These are phyloP conservation scores for Drosophila imparisetae DNA, from an alignment of 2,888 invertebrate genomes.

Conservation along the genomic window DNA sequence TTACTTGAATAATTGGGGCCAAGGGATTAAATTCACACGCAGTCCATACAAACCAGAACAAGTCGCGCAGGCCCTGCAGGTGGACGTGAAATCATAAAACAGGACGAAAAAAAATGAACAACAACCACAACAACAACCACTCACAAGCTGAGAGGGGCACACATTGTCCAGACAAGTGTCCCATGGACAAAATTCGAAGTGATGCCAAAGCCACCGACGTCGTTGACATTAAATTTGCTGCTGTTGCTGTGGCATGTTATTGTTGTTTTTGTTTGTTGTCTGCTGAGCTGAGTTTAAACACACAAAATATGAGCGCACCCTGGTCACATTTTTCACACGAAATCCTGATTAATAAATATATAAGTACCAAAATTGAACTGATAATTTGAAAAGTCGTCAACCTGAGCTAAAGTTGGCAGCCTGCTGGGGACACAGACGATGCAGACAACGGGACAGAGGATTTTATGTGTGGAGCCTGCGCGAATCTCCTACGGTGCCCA, in stretches of 20 bases:
- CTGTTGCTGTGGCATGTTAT: constrained; percentile 48
- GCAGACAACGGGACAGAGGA: constrained; percentile 38
- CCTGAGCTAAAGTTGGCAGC: constrained; percentile 63
- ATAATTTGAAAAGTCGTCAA: constrained; percentile 80
- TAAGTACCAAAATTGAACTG: constrained; percentile 74
- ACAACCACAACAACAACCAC: background rate
- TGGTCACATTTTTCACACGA: constrained; percentile 83
- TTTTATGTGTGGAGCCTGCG: constrained; percentile 65
- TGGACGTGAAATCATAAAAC: constrained; percentile 43
- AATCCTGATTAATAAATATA: constrained; percentile 78
- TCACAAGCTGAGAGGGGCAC: constrained; percentile 28
- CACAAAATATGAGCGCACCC: constrained; percentile 62
- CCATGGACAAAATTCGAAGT: constrained; percentile 60
- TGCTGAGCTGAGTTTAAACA: constrained; percentile 67
- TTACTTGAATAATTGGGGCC: constrained; percentile 83
- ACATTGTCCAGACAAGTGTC: constrained; percentile 32
- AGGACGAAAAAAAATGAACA: constrained; percentile 25
- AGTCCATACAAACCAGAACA: constrained; percentile 34
- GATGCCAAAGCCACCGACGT: constrained; percentile 81
- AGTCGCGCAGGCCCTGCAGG: constrained; percentile 64
- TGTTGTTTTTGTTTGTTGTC: constrained; percentile 51
- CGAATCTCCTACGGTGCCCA: constrained; percentile 82
- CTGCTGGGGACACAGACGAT: constrained; percentile 19
- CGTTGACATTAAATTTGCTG: constrained; percentile 71
- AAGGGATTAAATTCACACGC: constrained; percentile 82